phyloP scores from a whole-genome alignment of 2,113 vertebrate species.

The Megaleporinus macrocephalus region DNA sequence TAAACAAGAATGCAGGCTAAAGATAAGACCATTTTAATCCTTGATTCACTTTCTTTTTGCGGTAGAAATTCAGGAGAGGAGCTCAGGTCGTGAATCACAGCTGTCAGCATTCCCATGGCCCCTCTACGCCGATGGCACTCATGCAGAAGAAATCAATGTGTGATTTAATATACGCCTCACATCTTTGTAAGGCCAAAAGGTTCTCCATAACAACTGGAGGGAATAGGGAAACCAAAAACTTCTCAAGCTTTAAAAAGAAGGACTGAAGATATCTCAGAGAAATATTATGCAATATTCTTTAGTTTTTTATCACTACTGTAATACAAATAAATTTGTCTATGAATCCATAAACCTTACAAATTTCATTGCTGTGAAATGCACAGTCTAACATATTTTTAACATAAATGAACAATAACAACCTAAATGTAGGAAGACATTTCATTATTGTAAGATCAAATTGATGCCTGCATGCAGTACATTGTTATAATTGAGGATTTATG shows the following conservation, averaged over 20 bases:
- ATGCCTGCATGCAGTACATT: too few species aligned
- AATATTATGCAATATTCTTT: not conserved
- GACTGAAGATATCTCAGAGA: constrained; percentile 7
- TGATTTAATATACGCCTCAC: constrained; percentile 42
- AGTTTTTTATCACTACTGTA: too few species aligned
- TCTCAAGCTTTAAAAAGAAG: not conserved
- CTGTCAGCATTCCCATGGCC: constrained; percentile 31
- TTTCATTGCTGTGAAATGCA: too few species aligned
- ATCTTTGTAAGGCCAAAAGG: constrained; percentile 12
- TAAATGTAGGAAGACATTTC: too few species aligned
- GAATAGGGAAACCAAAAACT: not conserved
- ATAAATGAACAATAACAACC: too few species aligned
- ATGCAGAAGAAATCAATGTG: constrained; percentile 39
- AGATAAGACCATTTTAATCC: not conserved
- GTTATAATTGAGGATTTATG: too few species aligned
- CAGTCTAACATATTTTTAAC: too few species aligned
- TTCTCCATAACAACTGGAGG: constrained; percentile 8
- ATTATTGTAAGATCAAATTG: too few species aligned
- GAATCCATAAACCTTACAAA: too few species aligned
- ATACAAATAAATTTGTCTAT: too few species aligned
- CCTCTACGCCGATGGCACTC: constrained; percentile 9
- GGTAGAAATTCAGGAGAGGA: constrained; percentile 20
- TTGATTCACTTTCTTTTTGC: not conserved
- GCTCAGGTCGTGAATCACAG: constrained; percentile 48
- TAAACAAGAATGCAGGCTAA: not conserved